phyloP scores from a whole-genome alignment of 2,797 vertebrate genomes.

The Oreortyx pictus region DNA sequence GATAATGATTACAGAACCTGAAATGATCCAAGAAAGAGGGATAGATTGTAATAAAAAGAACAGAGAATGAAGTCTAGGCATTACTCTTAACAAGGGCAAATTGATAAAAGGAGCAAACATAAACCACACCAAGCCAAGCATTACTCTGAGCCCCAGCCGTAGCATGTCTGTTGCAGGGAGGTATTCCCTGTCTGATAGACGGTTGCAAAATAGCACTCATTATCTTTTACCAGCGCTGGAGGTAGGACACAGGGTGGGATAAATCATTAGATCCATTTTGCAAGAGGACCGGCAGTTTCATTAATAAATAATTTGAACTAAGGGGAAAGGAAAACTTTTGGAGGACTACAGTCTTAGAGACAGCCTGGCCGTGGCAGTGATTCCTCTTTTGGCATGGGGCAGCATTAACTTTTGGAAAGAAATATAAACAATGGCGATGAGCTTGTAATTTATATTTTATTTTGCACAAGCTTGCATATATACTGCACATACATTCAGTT shows the following conservation, averaged over 20 bases:
- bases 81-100: background rate
- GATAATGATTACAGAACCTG: background rate
- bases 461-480: conserved; percentile 99
- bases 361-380: background rate
- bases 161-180: background rate
- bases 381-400: background rate
- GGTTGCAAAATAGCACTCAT: conserved; percentile 65
- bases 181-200: conserved; percentile 48
- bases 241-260: conserved; percentile 37
- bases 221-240: conserved; percentile 54
- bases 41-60: background rate
- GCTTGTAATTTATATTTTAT: conserved; percentile 95
- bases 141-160: background rate
- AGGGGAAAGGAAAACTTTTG: conserved; percentile 18
- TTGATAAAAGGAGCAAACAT: background rate
- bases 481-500: conserved; percentile 99
- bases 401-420: conserved; percentile 34
- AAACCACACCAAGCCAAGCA: background rate
- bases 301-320: conserved; percentile 63
- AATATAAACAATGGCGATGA: conserved; percentile 79
- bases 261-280: conserved; percentile 64
- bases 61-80: background rate
- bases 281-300: conserved; percentile 54
- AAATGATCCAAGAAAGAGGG: background rate
- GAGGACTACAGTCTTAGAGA: background rate